A percentile compares a stretch with the other conserved stretches of the same genome.
Evolutionary conservation across 2,797 vertebrate species (phyloP).

Genomic region (Tolypeutes matacus): DNA sequence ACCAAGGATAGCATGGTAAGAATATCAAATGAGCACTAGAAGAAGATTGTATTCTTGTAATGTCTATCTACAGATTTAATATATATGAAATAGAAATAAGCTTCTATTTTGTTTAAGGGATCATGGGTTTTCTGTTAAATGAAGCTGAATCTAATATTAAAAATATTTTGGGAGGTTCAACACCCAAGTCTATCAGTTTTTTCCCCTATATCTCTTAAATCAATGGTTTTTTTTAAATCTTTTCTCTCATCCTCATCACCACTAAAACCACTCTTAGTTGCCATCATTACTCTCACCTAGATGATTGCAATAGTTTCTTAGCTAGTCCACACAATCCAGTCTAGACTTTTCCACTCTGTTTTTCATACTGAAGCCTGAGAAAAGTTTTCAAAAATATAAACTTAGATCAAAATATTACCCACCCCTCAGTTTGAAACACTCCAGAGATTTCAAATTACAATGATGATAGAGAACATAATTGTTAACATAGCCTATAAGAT

Average conservation of each 20-base stretch:
- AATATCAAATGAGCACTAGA: not conserved
- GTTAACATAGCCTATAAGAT: not conserved
- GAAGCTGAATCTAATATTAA: not conserved
- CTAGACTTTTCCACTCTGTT: not conserved
- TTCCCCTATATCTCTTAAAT: not conserved
- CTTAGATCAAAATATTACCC: not conserved
- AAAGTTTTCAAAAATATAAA: not conserved
- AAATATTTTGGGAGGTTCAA: not conserved
- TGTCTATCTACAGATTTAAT: not conserved
- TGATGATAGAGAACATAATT: not conserved
- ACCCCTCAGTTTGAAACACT: not conserved
- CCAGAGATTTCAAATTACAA: not conserved
- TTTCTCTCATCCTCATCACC: not conserved
- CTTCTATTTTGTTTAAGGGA: not conserved
- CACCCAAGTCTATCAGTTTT: not conserved
- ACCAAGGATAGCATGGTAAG: not conserved
- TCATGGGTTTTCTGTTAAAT: not conserved
- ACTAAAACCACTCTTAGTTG: not conserved
- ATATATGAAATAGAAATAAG: constrained; percentile 12
- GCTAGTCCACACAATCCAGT: not conserved
- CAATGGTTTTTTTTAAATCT: not conserved
- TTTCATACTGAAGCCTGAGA: not conserved
- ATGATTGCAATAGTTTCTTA: not conserved
- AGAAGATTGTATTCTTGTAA: not conserved
- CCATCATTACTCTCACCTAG: not conserved